A percentile compares a stretch with the other conserved stretches of the same genome.
phyloP scores from a whole-genome alignment of 2,113 vertebrate species.

The Corydoras sp. region DNA sequence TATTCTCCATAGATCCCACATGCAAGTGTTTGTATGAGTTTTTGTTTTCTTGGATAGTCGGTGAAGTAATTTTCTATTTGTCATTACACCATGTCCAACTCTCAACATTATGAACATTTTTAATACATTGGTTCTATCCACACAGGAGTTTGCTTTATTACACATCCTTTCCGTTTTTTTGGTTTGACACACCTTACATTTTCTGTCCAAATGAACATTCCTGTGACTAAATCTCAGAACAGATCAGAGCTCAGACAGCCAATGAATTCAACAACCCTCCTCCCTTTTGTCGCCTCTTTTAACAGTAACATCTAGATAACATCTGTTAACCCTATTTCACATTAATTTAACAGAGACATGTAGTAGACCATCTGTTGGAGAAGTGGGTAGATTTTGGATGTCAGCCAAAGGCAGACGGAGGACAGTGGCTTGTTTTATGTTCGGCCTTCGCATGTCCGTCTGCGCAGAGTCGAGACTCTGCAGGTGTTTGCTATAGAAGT shows the following conservation, averaged over 20 bases:
- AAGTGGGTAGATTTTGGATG: conserved; percentile 12
- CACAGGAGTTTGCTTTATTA: not conserved
- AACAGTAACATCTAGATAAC: conserved; percentile 19
- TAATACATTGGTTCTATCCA: too few species aligned
- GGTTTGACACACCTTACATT: conserved; percentile 6
- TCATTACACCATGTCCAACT: too few species aligned
- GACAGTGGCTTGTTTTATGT: conserved; percentile 26
- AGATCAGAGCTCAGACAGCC: not conserved
- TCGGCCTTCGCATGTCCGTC: conserved; percentile 31
- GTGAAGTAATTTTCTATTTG: too few species aligned
- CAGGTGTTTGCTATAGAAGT: conserved; percentile 41
- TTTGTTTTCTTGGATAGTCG: too few species aligned
- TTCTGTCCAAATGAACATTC: not conserved
- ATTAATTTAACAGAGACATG: conserved; percentile 20
- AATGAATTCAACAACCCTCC: not conserved
- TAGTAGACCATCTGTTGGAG: conserved; percentile 22
- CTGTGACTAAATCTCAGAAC: not conserved
- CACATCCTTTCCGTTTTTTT: not conserved
- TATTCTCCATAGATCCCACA: too few species aligned
- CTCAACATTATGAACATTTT: too few species aligned
- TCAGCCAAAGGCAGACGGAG: conserved; percentile 19
- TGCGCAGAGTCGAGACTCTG: not conserved
- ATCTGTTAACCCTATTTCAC: conserved; percentile 3
- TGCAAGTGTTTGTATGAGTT: too few species aligned
- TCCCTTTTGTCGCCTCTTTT: conserved; percentile 1